Base-by-base conservation (phyloP, 2,888 invertebrate genomes). In the Conistra vaccinii region DNA sequence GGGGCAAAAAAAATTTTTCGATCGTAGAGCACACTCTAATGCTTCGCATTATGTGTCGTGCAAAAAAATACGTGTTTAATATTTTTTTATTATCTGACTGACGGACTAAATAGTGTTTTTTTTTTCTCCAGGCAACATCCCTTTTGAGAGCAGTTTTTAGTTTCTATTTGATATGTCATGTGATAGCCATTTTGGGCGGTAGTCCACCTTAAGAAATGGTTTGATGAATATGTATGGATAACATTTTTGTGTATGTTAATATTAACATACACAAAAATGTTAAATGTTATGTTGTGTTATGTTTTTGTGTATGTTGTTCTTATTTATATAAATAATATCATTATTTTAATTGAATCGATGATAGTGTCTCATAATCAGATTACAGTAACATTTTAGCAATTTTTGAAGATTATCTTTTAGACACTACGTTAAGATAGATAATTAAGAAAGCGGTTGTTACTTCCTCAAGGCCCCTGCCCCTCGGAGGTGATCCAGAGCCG, bases 401-500 rank as follows among this genome's bases (percentile, higher is more conserved):
- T 26, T 55, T 26, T 55, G 5, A 55, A 26, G 26, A 14, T 26
- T 26, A 26, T 14, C 2, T 53, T 53, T 26, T 5, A n/a, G n/a
- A 12, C 6, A 14, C 26, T 55, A 55, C 26, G 5, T 20, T 45
- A 23, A 45, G 45, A 63, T 29, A 14, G 17, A 3, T 45, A 12
- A 29, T 20, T 42, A 26, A 26, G 20, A 29, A 63, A 45, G n/a
- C 12, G 9, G 17, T n/a, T 1, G 9, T 26, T 35, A 68, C 77
- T 32, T 35, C 39, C 62, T 89, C 88, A 51, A 98, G 98, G 97
- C 73, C 98, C 98, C 0, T 97, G 97, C 87, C 98, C 98, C 0
- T 98, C 98, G 0, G 92, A 93, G 69, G 95, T 97, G 23, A 97
- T 97, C 84, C 98, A 98, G 93, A 91, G 95, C 45, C 96, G 98